phyloP scores from a whole-genome alignment of 2,113 vertebrate species.

The Aramus guarauna region DNA sequence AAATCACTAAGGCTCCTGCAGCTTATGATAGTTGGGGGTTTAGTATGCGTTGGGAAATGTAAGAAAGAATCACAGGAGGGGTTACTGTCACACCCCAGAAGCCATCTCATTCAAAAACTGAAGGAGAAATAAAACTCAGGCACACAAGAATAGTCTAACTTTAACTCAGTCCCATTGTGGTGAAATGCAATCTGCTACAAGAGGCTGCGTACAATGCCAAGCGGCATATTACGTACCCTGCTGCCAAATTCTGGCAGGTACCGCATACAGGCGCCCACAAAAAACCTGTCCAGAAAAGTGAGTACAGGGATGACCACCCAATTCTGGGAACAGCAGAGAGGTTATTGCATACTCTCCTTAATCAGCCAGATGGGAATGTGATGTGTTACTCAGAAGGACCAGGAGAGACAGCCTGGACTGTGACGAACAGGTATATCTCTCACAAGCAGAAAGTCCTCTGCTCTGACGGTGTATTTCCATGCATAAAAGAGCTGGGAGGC shows the following conservation, averaged over 20 bases:
- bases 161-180: not conserved
- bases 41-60: not conserved
- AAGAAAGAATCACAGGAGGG: not conserved
- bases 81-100: not conserved
- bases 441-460: not conserved
- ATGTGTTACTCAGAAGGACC: not conserved
- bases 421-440: not conserved
- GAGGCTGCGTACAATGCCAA: not conserved
- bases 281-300: conserved; percentile 27
- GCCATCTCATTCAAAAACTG: not conserved
- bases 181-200: conserved; percentile 33
- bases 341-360: not conserved
- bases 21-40: not conserved
- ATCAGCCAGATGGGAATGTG: not conserved
- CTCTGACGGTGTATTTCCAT: not conserved
- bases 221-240: not conserved
- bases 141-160: not conserved
- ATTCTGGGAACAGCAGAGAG: not conserved
- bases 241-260: conserved; percentile 53
- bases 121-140: not conserved
- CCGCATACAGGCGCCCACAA: not conserved
- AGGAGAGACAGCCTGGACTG: not conserved
- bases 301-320: not conserved
- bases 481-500: not conserved
- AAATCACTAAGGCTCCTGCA: conserved; percentile 40